Percentiles rank a stretch among this genome's conserved stretches.
Conservation (phyloP, 1,140 invertebrate genomes). For the Pygmarrhopalites habei region DNA sequence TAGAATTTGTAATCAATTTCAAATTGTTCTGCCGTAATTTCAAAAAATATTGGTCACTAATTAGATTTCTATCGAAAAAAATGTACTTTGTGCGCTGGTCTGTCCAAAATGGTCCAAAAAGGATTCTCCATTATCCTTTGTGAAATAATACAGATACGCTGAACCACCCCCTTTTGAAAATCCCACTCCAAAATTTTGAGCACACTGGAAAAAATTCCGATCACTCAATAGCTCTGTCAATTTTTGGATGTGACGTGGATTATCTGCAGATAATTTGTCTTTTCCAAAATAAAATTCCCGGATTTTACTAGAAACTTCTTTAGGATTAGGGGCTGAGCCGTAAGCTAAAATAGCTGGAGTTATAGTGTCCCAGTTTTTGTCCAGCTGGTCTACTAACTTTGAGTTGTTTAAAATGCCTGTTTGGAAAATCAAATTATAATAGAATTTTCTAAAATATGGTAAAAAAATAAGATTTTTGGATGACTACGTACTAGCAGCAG, state of each 20-base stretch:
- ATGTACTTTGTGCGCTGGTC: background rate
- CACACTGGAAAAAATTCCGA: conserved; percentile 11
- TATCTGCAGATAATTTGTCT: background rate
- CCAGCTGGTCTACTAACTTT: background rate
- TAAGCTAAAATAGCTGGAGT: conserved; percentile 3
- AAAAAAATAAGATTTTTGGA: too few relatives aligned
- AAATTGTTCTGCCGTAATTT: too few relatives aligned
- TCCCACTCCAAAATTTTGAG: background rate
- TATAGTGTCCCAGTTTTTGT: conserved; percentile 13
- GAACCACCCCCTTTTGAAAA: conserved; percentile 5
- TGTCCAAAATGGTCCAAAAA: conserved; percentile 8
- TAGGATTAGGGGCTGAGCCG: background rate
- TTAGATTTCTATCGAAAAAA: too few relatives aligned
- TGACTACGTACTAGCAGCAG: conserved; percentile 11
- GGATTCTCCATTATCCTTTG: background rate
- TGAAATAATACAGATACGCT: conserved; percentile 28
- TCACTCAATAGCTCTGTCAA: conserved; percentile 13
- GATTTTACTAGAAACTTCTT: conserved; percentile 14
- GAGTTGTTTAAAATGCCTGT: conserved; percentile 8
- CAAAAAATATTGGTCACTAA: too few relatives aligned
- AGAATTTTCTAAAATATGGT: too few relatives aligned
- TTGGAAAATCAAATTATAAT: too few relatives aligned
- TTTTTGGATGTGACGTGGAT: background rate
- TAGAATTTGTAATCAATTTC: too few relatives aligned
- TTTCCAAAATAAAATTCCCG: conserved; percentile 19